Evolutionary conservation across 2,113 vertebrate species (phyloP).

Genomic region (Danio rerio): GRCz12tu NC_133189.1:30726001-30726500

Average conservation of each 20-base stretch:
- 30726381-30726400: no score
- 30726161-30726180: background rate
- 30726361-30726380: no score
- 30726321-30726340: constrained; percentile 33
- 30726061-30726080: constrained; percentile 17
- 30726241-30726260: constrained; percentile 4
- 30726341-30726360: no score
- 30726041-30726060: constrained; percentile 52
- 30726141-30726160: background rate
- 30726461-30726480: no score
- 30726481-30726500: no score
- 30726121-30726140: background rate
- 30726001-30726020: constrained; percentile 42
- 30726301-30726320: constrained; percentile 10
- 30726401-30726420: no score
- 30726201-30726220: background rate
- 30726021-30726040: constrained; percentile 23
- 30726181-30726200: background rate
- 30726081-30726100: constrained; percentile 25
- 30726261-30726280: background rate
- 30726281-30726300: constrained; percentile 13
- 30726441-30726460: no score
- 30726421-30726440: no score
- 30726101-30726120: background rate
- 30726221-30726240: background rate